Conservation (phyloP, 2,113 vertebrate genomes). For the Thermophis baileyi region DNA sequence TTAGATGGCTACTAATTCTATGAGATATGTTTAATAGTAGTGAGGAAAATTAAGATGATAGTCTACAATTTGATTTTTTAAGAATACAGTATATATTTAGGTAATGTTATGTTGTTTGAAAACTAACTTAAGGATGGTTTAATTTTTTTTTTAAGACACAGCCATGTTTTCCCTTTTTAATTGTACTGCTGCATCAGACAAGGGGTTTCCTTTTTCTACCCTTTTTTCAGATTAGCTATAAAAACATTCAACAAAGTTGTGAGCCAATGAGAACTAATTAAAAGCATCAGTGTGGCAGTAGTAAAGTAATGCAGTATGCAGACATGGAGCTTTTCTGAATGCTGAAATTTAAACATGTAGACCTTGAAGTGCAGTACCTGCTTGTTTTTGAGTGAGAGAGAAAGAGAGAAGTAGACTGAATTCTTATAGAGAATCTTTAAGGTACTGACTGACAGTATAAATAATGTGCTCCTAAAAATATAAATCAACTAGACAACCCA, state of each 20-base stretch:
- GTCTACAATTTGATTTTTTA: neutral
- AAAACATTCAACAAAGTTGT: conserved; percentile 16
- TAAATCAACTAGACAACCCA: neutral
- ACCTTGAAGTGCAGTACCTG: neutral
- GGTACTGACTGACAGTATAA: neutral
- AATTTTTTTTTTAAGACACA: conserved; percentile 15
- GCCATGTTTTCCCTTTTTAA: neutral
- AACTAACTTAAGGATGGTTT: conserved; percentile 31
- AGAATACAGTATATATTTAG: neutral
- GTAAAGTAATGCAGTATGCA: neutral
- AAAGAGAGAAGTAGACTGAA: neutral
- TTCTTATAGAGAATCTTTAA: neutral
- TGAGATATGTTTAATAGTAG: neutral
- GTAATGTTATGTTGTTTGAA: conserved; percentile 52
- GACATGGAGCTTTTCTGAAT: neutral
- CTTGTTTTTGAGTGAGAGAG: neutral
- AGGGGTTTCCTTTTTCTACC: conserved; percentile 18
- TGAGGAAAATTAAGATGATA: neutral
- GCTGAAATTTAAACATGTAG: neutral
- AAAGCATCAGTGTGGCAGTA: neutral
- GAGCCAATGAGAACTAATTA: conserved; percentile 25
- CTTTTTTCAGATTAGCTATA: conserved; percentile 19
- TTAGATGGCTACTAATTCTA: neutral
- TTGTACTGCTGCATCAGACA: neutral
- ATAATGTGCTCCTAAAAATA: neutral